A percentile compares a stretch with the other conserved stretches of the same genome.
Evolutionary conservation across 2,888 invertebrate species (phyloP).

Genomic region (Drosophila phalerata): DNA sequence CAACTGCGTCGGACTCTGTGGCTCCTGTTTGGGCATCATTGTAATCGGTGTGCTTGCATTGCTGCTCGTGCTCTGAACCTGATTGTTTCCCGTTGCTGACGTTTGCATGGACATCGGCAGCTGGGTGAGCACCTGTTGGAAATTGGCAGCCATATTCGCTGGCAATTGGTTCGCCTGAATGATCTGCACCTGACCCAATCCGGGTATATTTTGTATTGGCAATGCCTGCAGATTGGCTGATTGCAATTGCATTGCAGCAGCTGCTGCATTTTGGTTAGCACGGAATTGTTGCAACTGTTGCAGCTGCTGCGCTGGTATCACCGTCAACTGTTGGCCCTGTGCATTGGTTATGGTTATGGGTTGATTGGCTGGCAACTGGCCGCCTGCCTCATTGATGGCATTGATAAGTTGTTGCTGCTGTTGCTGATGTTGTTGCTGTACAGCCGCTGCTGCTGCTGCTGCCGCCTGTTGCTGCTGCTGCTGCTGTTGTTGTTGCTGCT

Average conservation of each 20-base stretch:
- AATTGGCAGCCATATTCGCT: constrained; percentile 82
- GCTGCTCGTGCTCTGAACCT: constrained; percentile 68
- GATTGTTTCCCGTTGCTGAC: constrained; percentile 25
- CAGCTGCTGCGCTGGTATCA: constrained; percentile 90
- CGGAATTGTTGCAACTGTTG: constrained; percentile 84
- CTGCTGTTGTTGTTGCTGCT: constrained; percentile 57
- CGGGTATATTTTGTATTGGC: constrained; percentile 92
- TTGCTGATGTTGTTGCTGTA: constrained; percentile 31
- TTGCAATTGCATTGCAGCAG: constrained; percentile 82
- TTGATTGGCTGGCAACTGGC: constrained; percentile 86
- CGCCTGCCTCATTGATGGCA: constrained; percentile 80
- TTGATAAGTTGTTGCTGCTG: constrained; percentile 81
- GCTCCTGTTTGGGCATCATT: constrained; percentile 82
- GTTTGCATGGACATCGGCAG: constrained; percentile 64
- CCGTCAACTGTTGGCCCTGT: constrained; percentile 93
- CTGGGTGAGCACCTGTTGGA: constrained; percentile 77
- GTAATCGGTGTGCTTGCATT: constrained; percentile 51
- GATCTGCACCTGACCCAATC: constrained; percentile 92
- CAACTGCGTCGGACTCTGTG: constrained; percentile 84
- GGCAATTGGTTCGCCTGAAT: constrained; percentile 86
- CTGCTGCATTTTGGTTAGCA: constrained; percentile 63
- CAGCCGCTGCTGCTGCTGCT: constrained; percentile 51
- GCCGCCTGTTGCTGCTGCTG: constrained; percentile 54
- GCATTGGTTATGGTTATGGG: constrained; percentile 91
- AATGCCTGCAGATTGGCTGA: constrained; percentile 87